Conservation (phyloP, 2,113 vertebrate genomes). For the Trochalopteron elliotii region DNA sequence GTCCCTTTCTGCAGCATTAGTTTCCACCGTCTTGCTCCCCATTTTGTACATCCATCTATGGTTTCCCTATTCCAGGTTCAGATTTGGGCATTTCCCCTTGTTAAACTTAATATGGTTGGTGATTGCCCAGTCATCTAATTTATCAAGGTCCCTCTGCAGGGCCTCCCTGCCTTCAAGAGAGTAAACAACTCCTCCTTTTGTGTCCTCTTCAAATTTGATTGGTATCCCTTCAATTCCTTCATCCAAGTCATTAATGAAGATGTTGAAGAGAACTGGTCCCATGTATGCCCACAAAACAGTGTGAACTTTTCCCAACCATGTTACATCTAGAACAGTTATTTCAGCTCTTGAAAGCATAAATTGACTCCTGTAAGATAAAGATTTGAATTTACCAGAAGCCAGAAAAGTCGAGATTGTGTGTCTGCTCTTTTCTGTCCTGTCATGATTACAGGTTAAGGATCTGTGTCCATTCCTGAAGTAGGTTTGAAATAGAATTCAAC, state of each 20-base stretch:
- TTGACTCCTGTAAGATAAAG: background rate
- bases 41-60: fast-evolving
- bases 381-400: background rate
- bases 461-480: background rate
- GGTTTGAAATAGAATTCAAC: background rate
- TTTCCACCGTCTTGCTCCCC: background rate
- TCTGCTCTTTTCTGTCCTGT: background rate
- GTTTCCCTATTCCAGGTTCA: background rate
- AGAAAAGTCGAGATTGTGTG: background rate
- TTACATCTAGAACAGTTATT: background rate
- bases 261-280: background rate
- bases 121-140: background rate
- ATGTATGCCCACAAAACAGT: background rate
- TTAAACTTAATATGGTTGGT: background rate
- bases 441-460: background rate
- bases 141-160: background rate
- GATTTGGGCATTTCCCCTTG: background rate
- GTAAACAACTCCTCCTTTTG: background rate
- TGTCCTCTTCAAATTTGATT: background rate
- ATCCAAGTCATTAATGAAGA: background rate
- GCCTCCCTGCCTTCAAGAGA: background rate
- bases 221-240: background rate
- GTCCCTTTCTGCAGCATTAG: background rate
- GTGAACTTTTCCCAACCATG: background rate
- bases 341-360: background rate